A percentile compares a stretch with the other conserved stretches of the same genome.
Conservation (phyloP, 2,113 vertebrate species). For the Myocastor coypus region DNA sequence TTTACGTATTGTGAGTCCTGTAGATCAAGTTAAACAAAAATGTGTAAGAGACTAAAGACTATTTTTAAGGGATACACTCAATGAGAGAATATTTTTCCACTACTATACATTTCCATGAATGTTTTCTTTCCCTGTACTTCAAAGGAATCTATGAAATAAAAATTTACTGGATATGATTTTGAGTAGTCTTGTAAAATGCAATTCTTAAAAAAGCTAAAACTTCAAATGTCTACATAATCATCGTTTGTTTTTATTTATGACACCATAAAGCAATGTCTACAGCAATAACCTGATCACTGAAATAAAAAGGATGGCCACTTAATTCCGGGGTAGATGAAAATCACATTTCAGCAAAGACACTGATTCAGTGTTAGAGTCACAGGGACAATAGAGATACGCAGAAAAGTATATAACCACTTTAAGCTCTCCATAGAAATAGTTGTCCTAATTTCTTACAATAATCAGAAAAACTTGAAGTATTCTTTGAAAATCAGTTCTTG, state of each 20-base stretch:
- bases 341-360: not conserved
- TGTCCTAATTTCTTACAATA: not conserved
- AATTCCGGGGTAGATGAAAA: slow-evolving; percentile 24
- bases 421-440: not conserved
- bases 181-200: not conserved
- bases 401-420: not conserved
- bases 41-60: not conserved
- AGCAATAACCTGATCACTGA: not conserved
- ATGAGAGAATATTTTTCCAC: not conserved
- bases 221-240: not conserved
- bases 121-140: not conserved
- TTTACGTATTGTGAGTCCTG: slow-evolving; percentile 42
- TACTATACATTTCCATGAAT: not conserved
- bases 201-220: not conserved
- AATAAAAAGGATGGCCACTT: slow-evolving; percentile 16
- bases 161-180: slow-evolving; percentile 9
- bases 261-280: not conserved
- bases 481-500: not conserved
- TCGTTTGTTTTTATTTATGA: not conserved
- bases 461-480: not conserved
- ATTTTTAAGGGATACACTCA: not conserved
- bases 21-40: slow-evolving; percentile 22
- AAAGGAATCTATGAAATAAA: slow-evolving; percentile 46
- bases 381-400: not conserved
- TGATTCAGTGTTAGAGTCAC: not conserved